Evolutionary conservation across 2,797 vertebrate genomes (phyloP).

Genomic region (Argyrosomus regius): DNA sequence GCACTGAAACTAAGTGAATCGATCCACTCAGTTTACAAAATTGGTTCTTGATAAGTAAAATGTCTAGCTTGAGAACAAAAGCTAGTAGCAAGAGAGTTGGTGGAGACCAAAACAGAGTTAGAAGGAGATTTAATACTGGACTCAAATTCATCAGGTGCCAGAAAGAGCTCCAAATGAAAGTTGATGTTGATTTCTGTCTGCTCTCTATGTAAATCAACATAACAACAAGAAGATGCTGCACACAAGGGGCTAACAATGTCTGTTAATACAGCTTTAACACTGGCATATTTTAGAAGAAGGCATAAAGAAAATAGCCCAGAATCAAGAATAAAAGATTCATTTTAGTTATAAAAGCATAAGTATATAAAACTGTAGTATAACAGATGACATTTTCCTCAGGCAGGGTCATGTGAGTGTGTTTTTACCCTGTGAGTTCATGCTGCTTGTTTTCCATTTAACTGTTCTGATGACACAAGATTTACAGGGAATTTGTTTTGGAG

Average conservation of each 20-base stretch:
- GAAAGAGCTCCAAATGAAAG: no score
- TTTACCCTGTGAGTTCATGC: conserved; percentile 17
- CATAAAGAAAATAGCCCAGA: not conserved
- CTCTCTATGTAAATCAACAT: no score
- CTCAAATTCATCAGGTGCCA: no score
- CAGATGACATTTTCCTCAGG: not conserved
- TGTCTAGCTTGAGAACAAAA: no score
- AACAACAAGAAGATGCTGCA: not conserved
- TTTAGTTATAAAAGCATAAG: not conserved
- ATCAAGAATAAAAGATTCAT: not conserved
- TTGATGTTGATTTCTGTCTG: no score
- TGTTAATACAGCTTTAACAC: not conserved
- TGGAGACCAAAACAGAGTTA: not conserved
- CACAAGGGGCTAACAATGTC: not conserved
- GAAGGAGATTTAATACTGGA: not conserved
- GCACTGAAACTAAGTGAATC: no score
- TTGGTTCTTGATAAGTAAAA: no score
- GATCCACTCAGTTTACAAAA: no score
- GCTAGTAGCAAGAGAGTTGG: not conserved
- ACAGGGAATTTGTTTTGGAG: conserved; percentile 59
- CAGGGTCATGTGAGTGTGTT: not conserved
- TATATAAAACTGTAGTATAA: not conserved
- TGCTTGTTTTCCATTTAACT: conserved; percentile 41
- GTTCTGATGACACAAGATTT: conserved; percentile 56
- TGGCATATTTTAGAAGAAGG: not conserved